Evolutionary conservation across 2,797 vertebrate genomes (phyloP), one percentile per base, ranked within the genome.

Genomic region (Chelmon rostratus): DNA sequence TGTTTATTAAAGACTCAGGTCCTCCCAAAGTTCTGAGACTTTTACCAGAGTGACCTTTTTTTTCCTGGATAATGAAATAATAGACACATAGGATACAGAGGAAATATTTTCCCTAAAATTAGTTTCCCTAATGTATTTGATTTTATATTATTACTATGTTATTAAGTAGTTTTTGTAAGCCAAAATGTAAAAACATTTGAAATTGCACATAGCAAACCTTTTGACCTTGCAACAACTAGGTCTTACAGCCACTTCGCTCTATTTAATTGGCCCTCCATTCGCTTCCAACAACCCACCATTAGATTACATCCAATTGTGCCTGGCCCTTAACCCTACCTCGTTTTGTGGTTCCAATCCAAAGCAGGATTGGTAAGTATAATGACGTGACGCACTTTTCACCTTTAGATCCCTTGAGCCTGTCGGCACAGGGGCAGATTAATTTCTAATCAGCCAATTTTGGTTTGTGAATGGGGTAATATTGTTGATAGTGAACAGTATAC

Each of bases 321-420:
- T 64, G 44, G 75, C 70, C 56, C 56, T 86, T 61, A 71, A 4
- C 46, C 18, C 33, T 65, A 0, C 33, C 42, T 67, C 53, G 81
- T 54, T 81, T 40, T 37, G 50, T 38, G 50, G 68, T 62, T 83
- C 25, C 66, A 82, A n/a, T 80, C 73, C 73, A 86, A 76, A 44
- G 65, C 58, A 28, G 72, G 69, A 82, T 68, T 77, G 78, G 63
- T 49, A 23, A 54, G 65, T 76, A 18, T 78, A 86, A 89, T 78
- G 69, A 83, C 73, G 77, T 8, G 21, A 73, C 88, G 82, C 58
- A 88, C 82, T 78, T 79, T 84, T 81, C 76, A 87, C 77, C 75
- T 85, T 84, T 78, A 68, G 35, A 86, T 79, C 81, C 73, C 38
- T 72, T 4, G 6, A 62, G 62, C 65, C 53, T 50, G 58, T 53